Base-by-base conservation (phyloP, 2,113 vertebrate genomes). In the Hiodon alosoides region DNA sequence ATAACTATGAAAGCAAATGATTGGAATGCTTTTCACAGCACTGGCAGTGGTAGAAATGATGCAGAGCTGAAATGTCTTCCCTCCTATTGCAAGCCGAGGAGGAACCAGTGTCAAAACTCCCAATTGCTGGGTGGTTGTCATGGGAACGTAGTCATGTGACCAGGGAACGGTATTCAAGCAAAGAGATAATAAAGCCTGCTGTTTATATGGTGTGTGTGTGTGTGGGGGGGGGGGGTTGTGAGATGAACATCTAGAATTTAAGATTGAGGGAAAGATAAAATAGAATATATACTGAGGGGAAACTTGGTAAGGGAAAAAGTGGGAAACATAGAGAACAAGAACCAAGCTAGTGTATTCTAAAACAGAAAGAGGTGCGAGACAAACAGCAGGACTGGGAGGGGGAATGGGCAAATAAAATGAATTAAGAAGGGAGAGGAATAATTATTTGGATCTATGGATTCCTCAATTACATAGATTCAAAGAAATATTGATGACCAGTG, bases 111-210 rank as follows among this genome's bases (percentile, higher is more conserved):
- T 69, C 57, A 71, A 69, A 69, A 70, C 31, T 48, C 17, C 70
- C 67, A 76, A 57, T 64, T 76, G 60, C 75, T 70, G 68, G 51
- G 60, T 9, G 59, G 75, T 76, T 76, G 59, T 60, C 59, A 65
- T 71, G 75, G 60, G 9, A 52, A 55, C 16, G 50, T 13, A 71
- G 17, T 60, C 75, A 68, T 47, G 60, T 71, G 68, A 71, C 51
- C 51, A 65, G 16, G 16, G 16, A 50, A 53, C 67, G 7, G 58
- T 60, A 16, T 76, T 71, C 52, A 51, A 53, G 68, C 58, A 58
- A 62, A 69, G 55, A 76, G 67, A 70, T 54, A 13, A 48, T 55
- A 16, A 57, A 52, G 16, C 57, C n/a, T 53, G 58, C 57, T 76
- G 50, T 76, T 62, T 61, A 52, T 58, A 65, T 16, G 59, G 14